A percentile compares a stretch with the other conserved stretches of the same genome.
Evolutionary conservation across 2,888 invertebrate species (phyloP).

Genomic region (Xestia c-nigrum): DNA sequence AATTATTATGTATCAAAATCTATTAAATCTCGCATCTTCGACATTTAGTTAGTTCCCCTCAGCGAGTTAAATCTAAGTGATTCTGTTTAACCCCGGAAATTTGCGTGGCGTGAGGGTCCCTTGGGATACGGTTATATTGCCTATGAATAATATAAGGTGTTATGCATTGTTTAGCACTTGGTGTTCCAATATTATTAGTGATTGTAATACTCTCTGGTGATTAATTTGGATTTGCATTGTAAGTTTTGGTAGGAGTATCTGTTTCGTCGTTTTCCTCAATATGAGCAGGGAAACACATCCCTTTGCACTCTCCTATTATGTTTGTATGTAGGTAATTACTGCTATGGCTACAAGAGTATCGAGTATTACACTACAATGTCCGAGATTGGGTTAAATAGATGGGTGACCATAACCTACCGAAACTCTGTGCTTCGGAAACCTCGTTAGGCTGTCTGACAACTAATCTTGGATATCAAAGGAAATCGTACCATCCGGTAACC

Average conservation of each 20-base stretch:
- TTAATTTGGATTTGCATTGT: conserved; percentile 38
- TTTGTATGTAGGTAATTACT: no score
- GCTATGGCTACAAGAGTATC: no score
- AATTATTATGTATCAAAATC: not conserved
- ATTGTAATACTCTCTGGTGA: conserved; percentile 6
- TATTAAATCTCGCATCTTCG: conserved; percentile 24
- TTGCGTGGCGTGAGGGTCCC: conserved; percentile 32
- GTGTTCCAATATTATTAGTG: conserved; percentile 25
- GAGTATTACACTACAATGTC: no score
- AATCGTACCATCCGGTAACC: no score
- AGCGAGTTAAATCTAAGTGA: conserved; percentile 27
- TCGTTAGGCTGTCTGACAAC: no score
- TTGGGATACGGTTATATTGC: conserved; percentile 39
- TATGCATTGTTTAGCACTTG: conserved; percentile 43
- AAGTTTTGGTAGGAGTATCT: not conserved
- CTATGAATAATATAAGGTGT: conserved; percentile 50
- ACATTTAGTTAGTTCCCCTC: conserved; percentile 23
- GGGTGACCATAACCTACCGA: no score
- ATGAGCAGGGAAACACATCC: not conserved
- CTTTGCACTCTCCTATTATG: not conserved
- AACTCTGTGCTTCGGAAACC: no score
- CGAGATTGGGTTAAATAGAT: no score
- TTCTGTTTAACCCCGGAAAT: conserved; percentile 44
- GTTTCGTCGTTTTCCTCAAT: not conserved
- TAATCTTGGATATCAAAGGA: no score